These are phyloP conservation scores for Buathra laborator DNA, from an alignment of 2,888 invertebrate genomes.

Conservation along the genomic window DNA sequence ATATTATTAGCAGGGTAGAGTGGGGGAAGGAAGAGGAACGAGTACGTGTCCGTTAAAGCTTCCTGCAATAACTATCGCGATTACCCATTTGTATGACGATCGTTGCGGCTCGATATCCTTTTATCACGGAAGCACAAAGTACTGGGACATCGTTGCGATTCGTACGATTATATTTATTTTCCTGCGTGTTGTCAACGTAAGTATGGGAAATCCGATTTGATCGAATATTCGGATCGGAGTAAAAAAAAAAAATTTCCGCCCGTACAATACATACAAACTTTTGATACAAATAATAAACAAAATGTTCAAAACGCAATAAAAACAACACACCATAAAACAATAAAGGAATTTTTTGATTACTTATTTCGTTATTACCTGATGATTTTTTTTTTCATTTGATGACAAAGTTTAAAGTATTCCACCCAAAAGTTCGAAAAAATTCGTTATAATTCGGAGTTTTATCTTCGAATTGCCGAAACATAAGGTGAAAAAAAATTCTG, in stretches of 20 bases:
- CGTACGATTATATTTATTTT: neutral
- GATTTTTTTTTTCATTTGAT: neutral
- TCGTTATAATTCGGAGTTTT: too few relatives aligned
- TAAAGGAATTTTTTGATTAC: neutral
- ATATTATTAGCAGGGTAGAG: slow-evolving; percentile 10
- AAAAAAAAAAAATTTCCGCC: too few relatives aligned
- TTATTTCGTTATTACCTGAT: neutral
- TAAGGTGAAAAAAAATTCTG: too few relatives aligned
- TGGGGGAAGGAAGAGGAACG: slow-evolving; percentile 69
- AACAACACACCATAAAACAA: too few relatives aligned
- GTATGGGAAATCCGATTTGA: too few relatives aligned
- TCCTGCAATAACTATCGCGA: slow-evolving; percentile 68
- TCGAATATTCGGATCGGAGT: too few relatives aligned
- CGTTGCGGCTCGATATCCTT: slow-evolving; percentile 69
- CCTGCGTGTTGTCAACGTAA: neutral
- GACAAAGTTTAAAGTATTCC: neutral
- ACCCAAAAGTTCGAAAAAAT: too few relatives aligned
- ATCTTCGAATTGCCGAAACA: too few relatives aligned
- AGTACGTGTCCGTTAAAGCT: slow-evolving; percentile 70
- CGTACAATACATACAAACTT: too few relatives aligned
- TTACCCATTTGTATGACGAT: slow-evolving; percentile 68
- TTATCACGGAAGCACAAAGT: slow-evolving; percentile 65
- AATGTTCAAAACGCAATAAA: too few relatives aligned
- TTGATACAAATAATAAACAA: too few relatives aligned
- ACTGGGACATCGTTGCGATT: slow-evolving; percentile 42